phyloP scores from a whole-genome alignment of 1,140 invertebrate genomes.

The Hylaeus anthracinus region DNA sequence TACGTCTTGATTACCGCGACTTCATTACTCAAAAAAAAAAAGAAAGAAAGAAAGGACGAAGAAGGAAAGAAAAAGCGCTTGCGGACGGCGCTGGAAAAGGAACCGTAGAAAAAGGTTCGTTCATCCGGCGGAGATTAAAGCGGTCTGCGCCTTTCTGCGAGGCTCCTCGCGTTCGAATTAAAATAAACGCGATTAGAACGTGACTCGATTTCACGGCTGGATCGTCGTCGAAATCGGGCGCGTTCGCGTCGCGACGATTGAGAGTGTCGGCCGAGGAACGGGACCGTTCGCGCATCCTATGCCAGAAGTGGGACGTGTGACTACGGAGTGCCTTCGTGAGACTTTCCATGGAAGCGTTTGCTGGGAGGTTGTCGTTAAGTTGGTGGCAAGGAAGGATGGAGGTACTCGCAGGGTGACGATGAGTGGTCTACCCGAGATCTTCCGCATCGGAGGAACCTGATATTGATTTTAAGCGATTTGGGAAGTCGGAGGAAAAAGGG shows the following conservation, averaged over 20 bases:
- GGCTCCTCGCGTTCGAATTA: slow-evolving; percentile 16
- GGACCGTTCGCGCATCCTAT: not conserved
- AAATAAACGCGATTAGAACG: slow-evolving; percentile 50
- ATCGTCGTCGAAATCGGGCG: slow-evolving; percentile 3
- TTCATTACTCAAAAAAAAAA: slow-evolving; percentile 38
- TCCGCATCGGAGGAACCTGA: no score
- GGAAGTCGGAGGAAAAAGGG: no score
- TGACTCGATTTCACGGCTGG: slow-evolving; percentile 42
- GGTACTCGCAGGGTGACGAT: no score
- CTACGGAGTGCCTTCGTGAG: not conserved
- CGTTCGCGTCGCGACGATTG: not conserved
- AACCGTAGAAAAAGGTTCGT: not conserved
- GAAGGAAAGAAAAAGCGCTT: not conserved
- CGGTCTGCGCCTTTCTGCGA: not conserved
- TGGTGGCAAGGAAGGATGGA: no score
- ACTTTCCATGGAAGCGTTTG: slow-evolving; percentile 10
- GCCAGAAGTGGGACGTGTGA: slow-evolving; percentile 4
- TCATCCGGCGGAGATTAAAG: slow-evolving; percentile 15
- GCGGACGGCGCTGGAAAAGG: not conserved
- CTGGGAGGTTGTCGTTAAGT: no score
- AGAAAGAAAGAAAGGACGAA: not conserved
- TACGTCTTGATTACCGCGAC: slow-evolving; percentile 42
- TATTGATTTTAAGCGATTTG: no score
- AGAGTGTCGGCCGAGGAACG: slow-evolving; percentile 17
- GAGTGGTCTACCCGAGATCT: no score